Conservation (phyloP, 2,797 vertebrate genomes). For the Calcarius lapponicus region DNA sequence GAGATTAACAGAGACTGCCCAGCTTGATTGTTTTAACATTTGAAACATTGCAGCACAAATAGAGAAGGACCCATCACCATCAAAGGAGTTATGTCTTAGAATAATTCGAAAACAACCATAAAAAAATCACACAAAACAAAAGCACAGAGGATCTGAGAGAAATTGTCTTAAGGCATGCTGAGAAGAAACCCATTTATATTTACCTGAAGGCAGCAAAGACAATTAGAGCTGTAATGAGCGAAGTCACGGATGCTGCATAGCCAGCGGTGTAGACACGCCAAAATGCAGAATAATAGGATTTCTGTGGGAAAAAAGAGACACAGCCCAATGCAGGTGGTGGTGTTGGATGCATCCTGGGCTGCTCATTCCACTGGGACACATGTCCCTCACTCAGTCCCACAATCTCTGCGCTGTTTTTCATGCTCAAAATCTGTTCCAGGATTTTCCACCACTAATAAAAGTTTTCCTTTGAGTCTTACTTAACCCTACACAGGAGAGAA, state of each 20-base stretch:
- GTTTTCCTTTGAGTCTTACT: background rate
- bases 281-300: conserved; percentile 83
- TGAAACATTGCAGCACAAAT: background rate
- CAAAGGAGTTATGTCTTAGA: background rate
- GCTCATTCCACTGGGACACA: background rate
- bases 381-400: background rate
- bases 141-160: background rate
- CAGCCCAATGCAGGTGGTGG: background rate
- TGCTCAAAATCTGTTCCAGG: background rate
- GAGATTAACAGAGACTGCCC: background rate
- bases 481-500: background rate
- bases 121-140: background rate
- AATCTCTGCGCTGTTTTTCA: background rate
- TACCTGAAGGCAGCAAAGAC: conserved; percentile 90
- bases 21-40: background rate
- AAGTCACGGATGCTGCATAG: conserved; percentile 87
- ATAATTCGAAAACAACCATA: background rate
- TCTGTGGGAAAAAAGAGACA: conserved; percentile 72
- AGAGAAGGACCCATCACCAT: background rate
- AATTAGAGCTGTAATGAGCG: conserved; percentile 84
- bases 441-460: background rate
- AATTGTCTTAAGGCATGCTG: background rate
- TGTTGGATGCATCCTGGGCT: background rate
- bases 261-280: conserved; percentile 89
- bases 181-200: conserved; percentile 1